Evolutionary conservation across 2,888 invertebrate species (phyloP).

Genomic region (Chrysolina haemoptera): DNA sequence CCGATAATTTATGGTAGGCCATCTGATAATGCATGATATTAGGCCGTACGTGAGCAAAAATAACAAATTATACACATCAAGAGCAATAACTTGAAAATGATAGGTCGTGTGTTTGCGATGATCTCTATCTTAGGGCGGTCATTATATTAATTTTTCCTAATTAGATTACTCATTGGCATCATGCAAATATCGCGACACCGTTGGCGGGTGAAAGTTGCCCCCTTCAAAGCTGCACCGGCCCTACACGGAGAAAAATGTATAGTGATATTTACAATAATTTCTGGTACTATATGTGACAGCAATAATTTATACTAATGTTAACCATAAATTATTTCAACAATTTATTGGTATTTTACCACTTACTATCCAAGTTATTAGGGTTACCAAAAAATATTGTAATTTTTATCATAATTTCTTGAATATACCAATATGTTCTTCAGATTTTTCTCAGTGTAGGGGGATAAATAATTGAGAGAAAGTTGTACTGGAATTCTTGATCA

Average conservation of each 20-base stretch:
- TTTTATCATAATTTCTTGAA: too few species aligned
- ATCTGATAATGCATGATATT: conserved; percentile 42
- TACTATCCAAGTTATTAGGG: too few species aligned
- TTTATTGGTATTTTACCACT: too few species aligned
- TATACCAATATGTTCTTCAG: too few species aligned
- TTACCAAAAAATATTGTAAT: too few species aligned
- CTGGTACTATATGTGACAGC: too few species aligned
- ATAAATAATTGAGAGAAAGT: background rate
- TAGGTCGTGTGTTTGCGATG: conserved; percentile 42
- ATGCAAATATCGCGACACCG: conserved; percentile 16
- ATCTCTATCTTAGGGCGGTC: conserved; percentile 35
- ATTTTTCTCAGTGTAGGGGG: too few species aligned
- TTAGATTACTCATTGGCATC: conserved; percentile 23
- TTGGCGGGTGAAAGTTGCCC: background rate
- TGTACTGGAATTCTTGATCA: too few species aligned
- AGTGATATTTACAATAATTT: too few species aligned
- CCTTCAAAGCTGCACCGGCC: background rate
- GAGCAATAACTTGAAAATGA: conserved; percentile 42
- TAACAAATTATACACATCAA: conserved; percentile 42
- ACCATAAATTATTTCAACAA: too few species aligned
- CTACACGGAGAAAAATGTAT: background rate
- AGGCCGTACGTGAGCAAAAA: conserved; percentile 40
- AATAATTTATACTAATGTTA: too few species aligned
- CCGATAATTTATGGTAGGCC: conserved; percentile 39
- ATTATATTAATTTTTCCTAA: conserved; percentile 39